These are phyloP conservation scores for Helicoverpa armigera DNA, from an alignment of 1,140 invertebrate genomes.

Conservation along the genomic window DNA sequence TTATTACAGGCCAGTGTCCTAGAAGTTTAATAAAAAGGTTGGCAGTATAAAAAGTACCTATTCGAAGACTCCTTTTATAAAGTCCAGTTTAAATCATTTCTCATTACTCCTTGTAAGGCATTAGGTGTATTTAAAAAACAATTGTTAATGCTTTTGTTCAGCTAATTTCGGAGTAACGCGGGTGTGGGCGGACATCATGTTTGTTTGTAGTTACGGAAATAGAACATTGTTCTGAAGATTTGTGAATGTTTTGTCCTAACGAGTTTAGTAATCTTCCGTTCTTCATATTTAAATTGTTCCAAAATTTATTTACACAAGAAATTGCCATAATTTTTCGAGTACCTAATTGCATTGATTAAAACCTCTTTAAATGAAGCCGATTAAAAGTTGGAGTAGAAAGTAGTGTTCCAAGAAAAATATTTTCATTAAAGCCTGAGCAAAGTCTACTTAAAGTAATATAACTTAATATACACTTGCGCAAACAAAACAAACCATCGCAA, in stretches of 20 bases:
- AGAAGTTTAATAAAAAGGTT: no score
- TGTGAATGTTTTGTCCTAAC: conserved; percentile 2
- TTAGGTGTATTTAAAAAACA: background rate
- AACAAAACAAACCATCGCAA: background rate
- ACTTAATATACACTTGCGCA: background rate
- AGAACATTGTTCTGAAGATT: conserved; percentile 55
- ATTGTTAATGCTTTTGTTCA: background rate
- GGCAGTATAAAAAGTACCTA: no score
- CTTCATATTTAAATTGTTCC: background rate
- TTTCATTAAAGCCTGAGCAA: no score
- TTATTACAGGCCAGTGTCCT: no score
- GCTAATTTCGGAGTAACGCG: background rate
- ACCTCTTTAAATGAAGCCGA: background rate
- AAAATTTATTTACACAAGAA: background rate
- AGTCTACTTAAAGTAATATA: no score
- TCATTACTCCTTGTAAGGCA: no score
- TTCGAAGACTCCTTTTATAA: no score
- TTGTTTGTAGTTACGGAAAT: conserved; percentile 48
- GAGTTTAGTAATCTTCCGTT: background rate
- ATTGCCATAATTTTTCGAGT: background rate
- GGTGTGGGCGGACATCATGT: conserved; percentile 1
- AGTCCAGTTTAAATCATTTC: no score
- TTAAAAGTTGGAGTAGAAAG: no score
- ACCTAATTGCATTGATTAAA: background rate
- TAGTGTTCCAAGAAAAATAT: no score